Conservation (phyloP, 2,888 invertebrate genomes). For the Ischnura elegans region DNA sequence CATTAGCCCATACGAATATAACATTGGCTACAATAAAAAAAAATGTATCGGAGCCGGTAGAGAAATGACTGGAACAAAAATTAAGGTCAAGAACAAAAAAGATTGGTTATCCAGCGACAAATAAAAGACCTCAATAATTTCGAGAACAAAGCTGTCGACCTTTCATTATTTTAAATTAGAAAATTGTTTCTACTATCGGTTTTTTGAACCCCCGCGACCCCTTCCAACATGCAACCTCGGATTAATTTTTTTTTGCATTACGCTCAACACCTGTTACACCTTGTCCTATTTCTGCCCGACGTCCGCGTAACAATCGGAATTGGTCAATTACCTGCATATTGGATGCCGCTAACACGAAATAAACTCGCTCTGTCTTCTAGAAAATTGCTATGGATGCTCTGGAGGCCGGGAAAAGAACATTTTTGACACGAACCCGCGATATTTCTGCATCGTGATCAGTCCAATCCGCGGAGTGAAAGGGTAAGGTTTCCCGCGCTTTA, state of each 20-base stretch:
- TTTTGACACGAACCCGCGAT: background rate
- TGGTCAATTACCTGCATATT: conserved; percentile 8
- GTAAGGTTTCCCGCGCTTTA: background rate
- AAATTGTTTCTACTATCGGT: background rate
- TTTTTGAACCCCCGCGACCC: background rate
- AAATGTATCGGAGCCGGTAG: no score
- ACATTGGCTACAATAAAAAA: no score
- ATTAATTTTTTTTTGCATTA: background rate
- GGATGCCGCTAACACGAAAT: background rate
- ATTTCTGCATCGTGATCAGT: conserved; percentile 27
- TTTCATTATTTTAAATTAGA: background rate
- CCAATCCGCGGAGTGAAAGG: conserved; percentile 4
- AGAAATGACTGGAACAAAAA: no score
- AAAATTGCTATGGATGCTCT: background rate
- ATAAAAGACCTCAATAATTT: background rate
- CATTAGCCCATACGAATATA: no score
- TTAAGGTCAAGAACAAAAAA: no score
- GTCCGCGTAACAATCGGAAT: background rate
- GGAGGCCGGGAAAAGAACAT: background rate
- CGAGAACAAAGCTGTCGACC: background rate
- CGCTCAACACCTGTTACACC: background rate
- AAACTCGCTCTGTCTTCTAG: background rate
- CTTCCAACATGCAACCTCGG: background rate
- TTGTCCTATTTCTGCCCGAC: background rate
- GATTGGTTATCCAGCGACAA: no score